Base-by-base conservation (phyloP, 2,888 invertebrate species). In the Opisthograptis luteolata region DNA sequence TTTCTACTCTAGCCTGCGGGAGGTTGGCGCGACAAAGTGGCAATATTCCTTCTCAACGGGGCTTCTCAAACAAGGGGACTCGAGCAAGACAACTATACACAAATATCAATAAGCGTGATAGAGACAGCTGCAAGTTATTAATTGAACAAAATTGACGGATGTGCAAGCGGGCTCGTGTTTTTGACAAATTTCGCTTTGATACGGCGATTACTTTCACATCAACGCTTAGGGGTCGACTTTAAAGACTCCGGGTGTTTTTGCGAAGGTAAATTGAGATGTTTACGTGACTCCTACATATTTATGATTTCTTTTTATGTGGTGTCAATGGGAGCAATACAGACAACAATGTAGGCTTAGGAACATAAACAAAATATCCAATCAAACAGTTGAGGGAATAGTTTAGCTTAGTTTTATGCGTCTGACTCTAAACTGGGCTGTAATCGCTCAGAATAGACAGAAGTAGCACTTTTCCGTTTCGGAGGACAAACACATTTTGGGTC, bases 181-280 rank as follows among this genome's bases (percentile, higher is more conserved):
- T 89, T 89, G 89, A 90, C 90, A 90, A 90, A 89, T 89, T 89
- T 82, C 74, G 77, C 87, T 89, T 90, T 89, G 88, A 90, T 89
- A 88, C 86, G 79, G 72, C 84, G 87, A 89, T 90, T 90, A 87
- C 82, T 87, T 87, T 83, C 87, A 84, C 84, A 84, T 86, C 85
- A 72, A 82, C 82, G 82, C 81, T 81, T 81, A 68, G 71, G 84
- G 83, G 83, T 78, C 79, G 79, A 48, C 63, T 70, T 69, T 76
- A 73, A 67, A 66, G 73, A 76, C 72, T 67, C 62, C 65, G 63
- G 62, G 60, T 70, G 69, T 70, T 59, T 68, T 59, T 64, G 66
- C 54, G 20, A 30, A 52, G 40, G 70, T 56, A 70, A 75, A 68
- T 70, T 60, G 59, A 66, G 61, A 64, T 55, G 58, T 64, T 61